Evolutionary conservation across 2,888 invertebrate genomes (phyloP), one percentile per base, ranked within the genome.

Genomic region (Melanostoma mellinum): DNA sequence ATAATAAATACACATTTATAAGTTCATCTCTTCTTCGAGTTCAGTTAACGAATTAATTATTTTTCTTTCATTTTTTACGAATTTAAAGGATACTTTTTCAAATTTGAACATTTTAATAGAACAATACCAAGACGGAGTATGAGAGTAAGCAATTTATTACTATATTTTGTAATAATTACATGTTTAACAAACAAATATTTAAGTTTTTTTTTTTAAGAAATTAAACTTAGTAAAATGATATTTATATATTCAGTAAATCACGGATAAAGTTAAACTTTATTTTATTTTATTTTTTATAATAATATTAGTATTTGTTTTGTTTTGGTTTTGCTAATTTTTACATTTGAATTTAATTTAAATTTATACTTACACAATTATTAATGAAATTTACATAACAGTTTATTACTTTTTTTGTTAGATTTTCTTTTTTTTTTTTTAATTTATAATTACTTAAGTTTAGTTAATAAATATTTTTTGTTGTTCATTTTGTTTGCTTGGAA

Each of bases 201-300:
- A 36, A 1, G 6, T 36, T 20, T 8, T 56, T 50, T 55, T 8
- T 56, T 48, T 56, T 32, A 63, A 42, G 33, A 68, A 56, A 67
- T 40, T 48, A 77, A 77, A 78, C 72, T 58, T 71, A 76, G 50
- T 55, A 67, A 82, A 77, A 82, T 61, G 55, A 82, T 75, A 75
- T 74, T 75, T 73, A 44, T 63, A 52, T 69, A 69, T 82, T 78
- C 68, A 78, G 72, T 78, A 56, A 89, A 89, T 90, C 90, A 90
- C 89, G 88, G 85, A 82, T 87, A 88, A 90, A 90, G 90, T 90
- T 90, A 86, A 88, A 90, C 90, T 90, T 90, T 84, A 88, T 80
- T 87, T 55, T 61, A 42, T 71, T 84, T 80, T 71, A 60, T 42
- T 69, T 79, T 73, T 68, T 71, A 78, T 71, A 85, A 72, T 79